These are phyloP conservation scores for Gallinago solitaria DNA, from an alignment of 2,797 vertebrate species.

Conservation along the genomic window DNA sequence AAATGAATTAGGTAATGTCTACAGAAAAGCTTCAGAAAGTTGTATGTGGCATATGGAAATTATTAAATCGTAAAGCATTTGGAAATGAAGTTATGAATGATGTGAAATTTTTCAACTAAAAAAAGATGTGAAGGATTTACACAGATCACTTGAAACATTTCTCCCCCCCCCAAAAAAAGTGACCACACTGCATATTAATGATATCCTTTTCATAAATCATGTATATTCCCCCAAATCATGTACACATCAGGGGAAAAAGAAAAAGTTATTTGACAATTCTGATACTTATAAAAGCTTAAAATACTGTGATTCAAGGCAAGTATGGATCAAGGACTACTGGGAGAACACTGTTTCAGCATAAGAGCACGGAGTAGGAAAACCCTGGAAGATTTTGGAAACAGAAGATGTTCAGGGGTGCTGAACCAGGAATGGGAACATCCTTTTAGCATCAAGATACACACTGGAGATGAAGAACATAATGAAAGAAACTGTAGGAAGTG, in stretches of 20 bases:
- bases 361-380: background rate
- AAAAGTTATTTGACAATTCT: background rate
- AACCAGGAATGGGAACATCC: background rate
- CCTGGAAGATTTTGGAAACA: background rate
- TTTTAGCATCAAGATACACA: background rate
- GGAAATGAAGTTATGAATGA: slow-evolving; percentile 49
- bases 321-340: background rate
- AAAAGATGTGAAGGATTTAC: slow-evolving; percentile 36
- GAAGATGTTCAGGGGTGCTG: background rate
- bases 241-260: rapidly evolving
- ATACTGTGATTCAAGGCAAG: background rate
- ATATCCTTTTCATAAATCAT: background rate
- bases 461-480: background rate
- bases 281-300: background rate
- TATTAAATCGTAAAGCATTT: slow-evolving; percentile 37
- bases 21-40: slow-evolving; percentile 46
- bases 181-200: background rate
- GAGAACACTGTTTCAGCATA: background rate
- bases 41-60: slow-evolving; percentile 40
- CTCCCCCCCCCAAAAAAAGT: background rate
- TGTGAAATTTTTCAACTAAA: slow-evolving; percentile 33
- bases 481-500: background rate
- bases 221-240: rapidly evolving
- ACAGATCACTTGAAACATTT: background rate
- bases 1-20: slow-evolving; percentile 61